Evolutionary conservation across 1,140 invertebrate species (phyloP).

Genomic region (Pinna nobilis): DNA sequence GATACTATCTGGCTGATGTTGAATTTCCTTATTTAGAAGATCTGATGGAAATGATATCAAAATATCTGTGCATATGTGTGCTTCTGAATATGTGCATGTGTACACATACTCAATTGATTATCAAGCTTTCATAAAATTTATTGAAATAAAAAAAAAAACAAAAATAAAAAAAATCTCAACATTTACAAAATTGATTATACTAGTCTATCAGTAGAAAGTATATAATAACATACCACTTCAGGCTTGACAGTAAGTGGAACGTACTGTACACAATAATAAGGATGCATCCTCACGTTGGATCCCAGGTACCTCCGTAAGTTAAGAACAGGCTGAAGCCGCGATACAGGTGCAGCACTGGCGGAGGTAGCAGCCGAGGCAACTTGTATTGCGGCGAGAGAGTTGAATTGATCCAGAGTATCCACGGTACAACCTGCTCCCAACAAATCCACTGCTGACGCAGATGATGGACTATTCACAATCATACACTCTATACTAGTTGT

Average conservation of each 20-base stretch:
- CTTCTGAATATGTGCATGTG: neutral
- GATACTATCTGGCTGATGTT: too few relatives aligned
- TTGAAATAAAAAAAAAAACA: neutral
- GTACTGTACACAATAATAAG: slow-evolving; percentile 68
- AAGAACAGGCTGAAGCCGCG: slow-evolving; percentile 39
- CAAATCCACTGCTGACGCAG: slow-evolving; percentile 20
- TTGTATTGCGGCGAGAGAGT: slow-evolving; percentile 44
- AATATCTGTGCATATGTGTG: neutral
- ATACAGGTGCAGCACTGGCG: slow-evolving; percentile 49
- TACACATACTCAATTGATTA: neutral
- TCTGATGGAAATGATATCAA: neutral
- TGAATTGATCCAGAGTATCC: slow-evolving; percentile 46
- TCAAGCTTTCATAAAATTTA: neutral
- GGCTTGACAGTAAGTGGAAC: slow-evolving; percentile 61
- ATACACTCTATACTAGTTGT: neutral
- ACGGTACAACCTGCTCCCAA: slow-evolving; percentile 12
- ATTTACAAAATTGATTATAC: too few relatives aligned
- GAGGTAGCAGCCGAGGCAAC: slow-evolving; percentile 44
- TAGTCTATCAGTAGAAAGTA: too few relatives aligned
- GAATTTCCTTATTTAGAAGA: too few relatives aligned
- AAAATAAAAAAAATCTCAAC: slow-evolving; percentile 9
- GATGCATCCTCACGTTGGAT: slow-evolving; percentile 64
- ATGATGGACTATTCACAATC: neutral
- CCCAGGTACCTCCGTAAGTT: slow-evolving; percentile 39
- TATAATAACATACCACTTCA: slow-evolving; percentile 56